A percentile compares a stretch with the other conserved stretches of the same genome.
Evolutionary conservation across 1,140 invertebrate species (phyloP).

Genomic region (Manduca sexta): DNA sequence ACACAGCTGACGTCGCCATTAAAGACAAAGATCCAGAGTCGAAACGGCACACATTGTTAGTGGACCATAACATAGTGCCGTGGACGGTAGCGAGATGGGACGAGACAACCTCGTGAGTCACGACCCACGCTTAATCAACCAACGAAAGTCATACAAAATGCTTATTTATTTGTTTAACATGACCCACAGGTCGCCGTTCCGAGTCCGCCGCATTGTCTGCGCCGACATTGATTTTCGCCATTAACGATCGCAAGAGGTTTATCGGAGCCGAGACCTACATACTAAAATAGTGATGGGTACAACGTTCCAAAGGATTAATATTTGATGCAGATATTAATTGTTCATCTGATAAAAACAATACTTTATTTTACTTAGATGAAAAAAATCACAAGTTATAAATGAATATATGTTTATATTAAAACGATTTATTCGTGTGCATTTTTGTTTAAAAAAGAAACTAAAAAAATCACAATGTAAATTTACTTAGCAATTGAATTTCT

Average conservation of each 20-base stretch:
- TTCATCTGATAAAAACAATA: too few species aligned
- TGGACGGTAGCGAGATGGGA: slow-evolving; percentile 52
- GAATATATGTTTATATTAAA: too few species aligned
- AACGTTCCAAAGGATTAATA: too few species aligned
- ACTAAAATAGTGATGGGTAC: too few species aligned
- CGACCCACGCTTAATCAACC: slow-evolving; percentile 51
- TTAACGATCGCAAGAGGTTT: slow-evolving; percentile 6
- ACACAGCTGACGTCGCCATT: slow-evolving; percentile 2
- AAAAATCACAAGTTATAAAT: too few species aligned
- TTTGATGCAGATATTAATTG: too few species aligned
- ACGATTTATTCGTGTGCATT: too few species aligned
- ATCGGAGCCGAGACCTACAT: not conserved
- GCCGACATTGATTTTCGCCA: slow-evolving; percentile 20
- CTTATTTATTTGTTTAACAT: slow-evolving; percentile 55
- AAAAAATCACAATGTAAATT: too few species aligned
- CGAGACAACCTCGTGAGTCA: slow-evolving; percentile 63
- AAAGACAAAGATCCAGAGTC: slow-evolving; percentile 1
- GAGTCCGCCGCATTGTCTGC: slow-evolving; percentile 12
- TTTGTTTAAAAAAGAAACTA: too few species aligned
- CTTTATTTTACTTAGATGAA: too few species aligned
- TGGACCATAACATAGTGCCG: slow-evolving; percentile 34
- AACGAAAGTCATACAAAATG: slow-evolving; percentile 51
- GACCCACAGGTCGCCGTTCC: slow-evolving; percentile 22
- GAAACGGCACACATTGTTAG: slow-evolving; percentile 20
- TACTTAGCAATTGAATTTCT: too few species aligned